Evolutionary conservation across 2,888 invertebrate genomes (phyloP).

Genomic region (Heliothis peltigera): DNA sequence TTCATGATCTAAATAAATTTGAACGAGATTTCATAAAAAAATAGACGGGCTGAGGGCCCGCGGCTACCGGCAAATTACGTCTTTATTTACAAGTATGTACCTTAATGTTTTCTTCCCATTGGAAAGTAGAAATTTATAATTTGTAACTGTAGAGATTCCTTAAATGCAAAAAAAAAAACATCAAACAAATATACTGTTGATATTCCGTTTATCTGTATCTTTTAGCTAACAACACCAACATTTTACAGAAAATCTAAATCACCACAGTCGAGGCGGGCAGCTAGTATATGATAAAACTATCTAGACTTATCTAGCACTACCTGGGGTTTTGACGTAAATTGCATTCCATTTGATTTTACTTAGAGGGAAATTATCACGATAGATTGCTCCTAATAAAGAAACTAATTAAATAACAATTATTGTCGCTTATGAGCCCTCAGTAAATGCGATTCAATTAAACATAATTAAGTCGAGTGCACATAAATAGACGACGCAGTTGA

Average conservation of each 20-base stretch:
- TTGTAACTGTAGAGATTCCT: conserved; percentile 21
- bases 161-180: too few relatives aligned
- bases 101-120: conserved; percentile 73
- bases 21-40: conserved; percentile 85
- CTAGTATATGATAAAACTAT: too few relatives aligned
- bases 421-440: too few relatives aligned
- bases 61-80: conserved; percentile 87
- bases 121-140: conserved; percentile 52
- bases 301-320: too few relatives aligned
- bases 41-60: conserved; percentile 80
- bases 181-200: conserved; percentile 4
- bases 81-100: conserved; percentile 83
- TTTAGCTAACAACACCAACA: neutral
- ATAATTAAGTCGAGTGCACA: neutral
- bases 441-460: neutral
- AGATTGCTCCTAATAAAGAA: too few relatives aligned
- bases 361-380: too few relatives aligned
- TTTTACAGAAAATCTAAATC: too few relatives aligned
- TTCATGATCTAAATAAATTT: conserved; percentile 87
- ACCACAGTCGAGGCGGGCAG: too few relatives aligned
- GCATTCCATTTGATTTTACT: too few relatives aligned
- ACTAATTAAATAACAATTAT: too few relatives aligned
- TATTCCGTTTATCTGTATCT: neutral
- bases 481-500: conserved; percentile 1
- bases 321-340: too few relatives aligned